These are phyloP conservation scores for Sinhomidia bicolor DNA, from an alignment of 2,888 invertebrate species.

Conservation along the genomic window DNA sequence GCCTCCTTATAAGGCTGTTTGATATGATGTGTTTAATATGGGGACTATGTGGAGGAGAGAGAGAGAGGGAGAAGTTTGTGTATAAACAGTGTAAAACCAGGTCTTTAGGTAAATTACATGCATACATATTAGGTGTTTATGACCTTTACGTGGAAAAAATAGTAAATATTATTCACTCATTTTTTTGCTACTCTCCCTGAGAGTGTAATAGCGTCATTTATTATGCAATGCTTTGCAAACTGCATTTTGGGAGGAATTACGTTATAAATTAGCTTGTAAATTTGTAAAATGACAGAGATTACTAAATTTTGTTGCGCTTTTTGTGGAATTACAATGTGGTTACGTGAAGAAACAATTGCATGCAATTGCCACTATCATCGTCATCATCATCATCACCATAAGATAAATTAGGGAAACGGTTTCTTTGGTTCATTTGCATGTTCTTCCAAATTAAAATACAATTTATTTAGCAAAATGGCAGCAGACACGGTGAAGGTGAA, in stretches of 20 bases:
- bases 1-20: constrained; percentile 26
- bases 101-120: constrained; percentile 43
- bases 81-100: constrained; percentile 51
- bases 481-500: background rate
- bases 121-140: constrained; percentile 28
- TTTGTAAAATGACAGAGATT: constrained; percentile 45
- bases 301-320: constrained; percentile 48
- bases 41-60: too few relatives aligned
- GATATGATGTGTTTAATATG: background rate
- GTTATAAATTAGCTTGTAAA: constrained; percentile 5
- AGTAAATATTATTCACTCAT: background rate
- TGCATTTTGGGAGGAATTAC: constrained; percentile 25
- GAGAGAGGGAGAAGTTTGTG: too few relatives aligned
- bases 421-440: background rate
- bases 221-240: background rate
- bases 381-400: background rate
- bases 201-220: background rate
- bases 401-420: constrained; percentile 41
- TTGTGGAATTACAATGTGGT: constrained; percentile 45
- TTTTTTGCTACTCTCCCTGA: background rate
- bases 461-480: constrained; percentile 29
- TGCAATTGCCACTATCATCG: too few relatives aligned
- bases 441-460: constrained; percentile 58
- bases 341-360: constrained; percentile 29
- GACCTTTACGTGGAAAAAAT: background rate